phyloP scores from a whole-genome alignment of 2,113 vertebrate genomes.

The Holacanthus passer region DNA sequence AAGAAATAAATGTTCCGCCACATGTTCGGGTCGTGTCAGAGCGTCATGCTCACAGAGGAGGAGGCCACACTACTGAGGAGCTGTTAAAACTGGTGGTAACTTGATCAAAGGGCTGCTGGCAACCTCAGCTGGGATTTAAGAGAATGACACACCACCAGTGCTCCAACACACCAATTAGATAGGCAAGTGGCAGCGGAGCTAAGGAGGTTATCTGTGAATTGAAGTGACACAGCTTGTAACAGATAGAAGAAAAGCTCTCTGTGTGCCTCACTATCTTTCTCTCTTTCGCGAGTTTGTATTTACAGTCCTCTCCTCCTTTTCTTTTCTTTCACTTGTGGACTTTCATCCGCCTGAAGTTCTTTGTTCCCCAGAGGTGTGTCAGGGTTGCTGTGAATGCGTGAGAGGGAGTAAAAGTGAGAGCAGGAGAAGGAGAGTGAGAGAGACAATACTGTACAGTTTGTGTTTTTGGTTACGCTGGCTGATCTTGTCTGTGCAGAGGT shows the following conservation, averaged over 20 bases:
- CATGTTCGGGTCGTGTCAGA: conserved; percentile 41
- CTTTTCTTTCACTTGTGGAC: background rate
- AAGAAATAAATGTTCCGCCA: conserved; percentile 24
- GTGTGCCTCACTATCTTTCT: conserved; percentile 9
- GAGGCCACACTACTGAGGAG: conserved; percentile 30
- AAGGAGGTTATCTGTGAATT: conserved; percentile 63
- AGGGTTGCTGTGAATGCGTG: conserved; percentile 18
- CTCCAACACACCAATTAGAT: conserved; percentile 66
- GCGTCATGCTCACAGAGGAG: conserved; percentile 9
- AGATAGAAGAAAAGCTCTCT: conserved; percentile 47
- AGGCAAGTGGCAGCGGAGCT: conserved; percentile 30
- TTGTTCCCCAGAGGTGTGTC: conserved; percentile 42
- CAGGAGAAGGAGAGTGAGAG: conserved; percentile 1
- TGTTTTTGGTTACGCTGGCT: conserved; percentile 52
- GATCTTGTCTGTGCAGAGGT: conserved; percentile 55
- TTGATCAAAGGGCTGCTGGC: conserved; percentile 69
- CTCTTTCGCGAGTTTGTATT: conserved; percentile 1
- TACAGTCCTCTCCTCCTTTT: conserved; percentile 8
- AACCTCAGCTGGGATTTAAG: conserved; percentile 57
- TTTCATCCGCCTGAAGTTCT: conserved; percentile 22
- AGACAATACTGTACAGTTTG: conserved; percentile 20
- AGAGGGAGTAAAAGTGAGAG: conserved; percentile 18
- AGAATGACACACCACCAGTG: conserved; percentile 53
- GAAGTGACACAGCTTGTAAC: conserved; percentile 49
- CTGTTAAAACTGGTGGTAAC: conserved; percentile 56